Base-by-base conservation (phyloP, 2,888 invertebrate genomes). In the Ceramica pisi region DNA sequence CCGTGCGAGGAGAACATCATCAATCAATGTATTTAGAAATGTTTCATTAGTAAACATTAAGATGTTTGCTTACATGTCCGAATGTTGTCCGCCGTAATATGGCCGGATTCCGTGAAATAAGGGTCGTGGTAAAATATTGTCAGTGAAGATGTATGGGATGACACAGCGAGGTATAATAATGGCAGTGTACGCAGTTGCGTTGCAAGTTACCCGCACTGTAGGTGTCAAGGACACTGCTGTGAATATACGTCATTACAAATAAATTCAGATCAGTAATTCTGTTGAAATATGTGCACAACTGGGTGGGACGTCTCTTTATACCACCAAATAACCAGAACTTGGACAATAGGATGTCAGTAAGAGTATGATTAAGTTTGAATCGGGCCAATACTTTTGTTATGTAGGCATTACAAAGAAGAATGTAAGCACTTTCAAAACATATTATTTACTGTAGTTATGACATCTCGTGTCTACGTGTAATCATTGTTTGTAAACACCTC, bases 1-100 rank as follows among this genome's bases (percentile, higher is more conserved):
- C 92, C 90, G 91, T 91, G 93, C 93, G 90, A 88, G 88, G 88
- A 83, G 88, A 90, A 87, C 88, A 88, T 91, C 94, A 96, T 95
- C 95, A 94, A 95, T 95, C 95, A 95, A 93, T 94, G 94, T 94
- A 93, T 90, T 91, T 92, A 91, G 93, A 94, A 94, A 95, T 94
- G 94, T 95, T 95, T 95, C 95, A 96, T 96, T 95, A 95, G 95
- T 95, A 94, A 95, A 95, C 95, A 96, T 96, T 96, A 95, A 96
- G 95, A 96, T 96, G 95, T 95, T 95, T 95, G 94, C 95, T 95
- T 95, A 95, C 94, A 95, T 94, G 94, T 94, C 92, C 92, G 88
- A 92, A 90, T 94, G 93, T 92, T 95, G 94, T 93, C 91, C 85
- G 90, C 85, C 87, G 85, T 92, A 91, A 93, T 92, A 91, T 90